Percentiles rank a stretch among this genome's conserved stretches.
phyloP scores from a whole-genome alignment of 2,113 vertebrate species.

The Seriola quinqueradiata region DNA sequence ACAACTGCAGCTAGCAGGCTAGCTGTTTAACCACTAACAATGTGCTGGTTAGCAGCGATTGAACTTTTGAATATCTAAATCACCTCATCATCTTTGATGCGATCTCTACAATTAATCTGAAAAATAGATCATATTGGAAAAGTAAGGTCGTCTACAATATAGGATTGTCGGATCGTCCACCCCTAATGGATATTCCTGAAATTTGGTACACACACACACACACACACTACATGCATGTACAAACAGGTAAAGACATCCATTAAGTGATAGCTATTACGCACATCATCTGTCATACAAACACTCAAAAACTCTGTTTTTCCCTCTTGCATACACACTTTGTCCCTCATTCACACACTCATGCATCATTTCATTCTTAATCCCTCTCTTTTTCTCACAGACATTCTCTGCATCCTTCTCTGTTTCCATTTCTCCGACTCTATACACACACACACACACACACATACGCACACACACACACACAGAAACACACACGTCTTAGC shows the following conservation, averaged over 20 bases:
- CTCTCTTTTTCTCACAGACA: slow-evolving; percentile 15
- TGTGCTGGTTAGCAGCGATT: too few species aligned
- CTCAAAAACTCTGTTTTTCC: slow-evolving; percentile 4
- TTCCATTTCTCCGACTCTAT: slow-evolving; percentile 35
- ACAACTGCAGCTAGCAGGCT: too few species aligned
- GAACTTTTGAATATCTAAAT: too few species aligned
- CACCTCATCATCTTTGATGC: too few species aligned
- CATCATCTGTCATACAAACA: background rate
- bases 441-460: slow-evolving; percentile 10
- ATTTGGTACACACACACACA: background rate
- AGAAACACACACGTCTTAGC: slow-evolving; percentile 24
- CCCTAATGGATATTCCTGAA: background rate
- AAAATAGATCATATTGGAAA: too few species aligned
- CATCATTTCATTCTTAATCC: slow-evolving; percentile 39
- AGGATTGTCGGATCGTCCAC: too few species aligned
- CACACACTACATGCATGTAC: background rate
- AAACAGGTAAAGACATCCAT: background rate
- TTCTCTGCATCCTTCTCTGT: slow-evolving; percentile 13
- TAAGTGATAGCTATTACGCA: background rate
- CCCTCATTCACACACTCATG: slow-evolving; percentile 6
- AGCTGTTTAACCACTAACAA: too few species aligned
- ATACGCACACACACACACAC: slow-evolving; percentile 1
- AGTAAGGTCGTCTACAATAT: too few species aligned
- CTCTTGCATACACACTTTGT: background rate
- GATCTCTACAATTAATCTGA: too few species aligned